A percentile compares a stretch with the other conserved stretches of the same genome.
These are phyloP conservation scores for Pipra filicauda DNA, from an alignment of 2,113 vertebrate species.

Conservation along the genomic window DNA sequence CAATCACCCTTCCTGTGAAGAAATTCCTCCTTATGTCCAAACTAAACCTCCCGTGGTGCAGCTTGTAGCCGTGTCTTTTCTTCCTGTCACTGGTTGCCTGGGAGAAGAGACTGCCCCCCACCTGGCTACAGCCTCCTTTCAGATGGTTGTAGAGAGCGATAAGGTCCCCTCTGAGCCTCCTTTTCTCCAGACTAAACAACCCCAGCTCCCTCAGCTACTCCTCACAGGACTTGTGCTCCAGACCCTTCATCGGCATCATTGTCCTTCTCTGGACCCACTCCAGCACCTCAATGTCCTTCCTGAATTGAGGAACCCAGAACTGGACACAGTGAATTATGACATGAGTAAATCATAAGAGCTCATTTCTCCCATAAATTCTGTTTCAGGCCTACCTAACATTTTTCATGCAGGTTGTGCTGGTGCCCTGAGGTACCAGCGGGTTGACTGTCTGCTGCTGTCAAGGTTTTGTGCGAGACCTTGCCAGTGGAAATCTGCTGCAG, in stretches of 20 bases:
- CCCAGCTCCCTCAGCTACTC: background rate
- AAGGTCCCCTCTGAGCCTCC: background rate
- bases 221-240: background rate
- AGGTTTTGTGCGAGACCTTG: background rate
- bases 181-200: background rate
- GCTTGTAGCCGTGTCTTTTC: too few relatives aligned
- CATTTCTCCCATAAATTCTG: background rate
- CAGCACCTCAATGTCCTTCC: background rate
- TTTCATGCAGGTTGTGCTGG: background rate
- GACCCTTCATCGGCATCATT: accelerated
- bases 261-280: background rate
- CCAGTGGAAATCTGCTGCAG: background rate
- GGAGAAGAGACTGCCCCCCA: background rate
- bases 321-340: background rate
- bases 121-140: background rate
- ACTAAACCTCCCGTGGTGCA: background rate
- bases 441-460: accelerated
- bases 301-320: background rate
- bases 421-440: background rate
- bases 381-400: background rate
- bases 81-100: background rate
- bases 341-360: accelerated
- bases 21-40: background rate
- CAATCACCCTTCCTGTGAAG: too few relatives aligned
- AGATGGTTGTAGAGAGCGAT: too few relatives aligned